Evolutionary conservation across 2,113 vertebrate genomes (phyloP).

Genomic region (Melospiza georgiana): DNA sequence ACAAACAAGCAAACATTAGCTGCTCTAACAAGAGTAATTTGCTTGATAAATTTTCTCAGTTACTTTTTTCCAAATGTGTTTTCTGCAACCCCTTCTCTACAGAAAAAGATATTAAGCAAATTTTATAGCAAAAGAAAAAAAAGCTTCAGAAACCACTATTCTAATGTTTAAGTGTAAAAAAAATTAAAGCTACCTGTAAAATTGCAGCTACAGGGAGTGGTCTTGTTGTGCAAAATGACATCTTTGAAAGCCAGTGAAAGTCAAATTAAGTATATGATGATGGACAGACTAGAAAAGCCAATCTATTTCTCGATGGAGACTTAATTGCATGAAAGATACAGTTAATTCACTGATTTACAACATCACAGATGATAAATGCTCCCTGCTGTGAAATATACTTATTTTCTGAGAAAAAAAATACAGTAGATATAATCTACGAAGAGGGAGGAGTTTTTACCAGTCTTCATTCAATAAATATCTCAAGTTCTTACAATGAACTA

Average conservation of each 20-base stretch:
- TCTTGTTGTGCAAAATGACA: neutral
- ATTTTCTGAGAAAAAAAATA: neutral
- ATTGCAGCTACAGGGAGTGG: neutral
- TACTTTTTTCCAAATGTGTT: neutral
- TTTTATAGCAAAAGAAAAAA: neutral
- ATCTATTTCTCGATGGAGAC: neutral
- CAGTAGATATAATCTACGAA: neutral
- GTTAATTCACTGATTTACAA: neutral
- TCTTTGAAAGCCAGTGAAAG: neutral
- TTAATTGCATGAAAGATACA: neutral
- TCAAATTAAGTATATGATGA: neutral
- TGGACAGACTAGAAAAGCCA: neutral
- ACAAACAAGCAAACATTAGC: neutral
- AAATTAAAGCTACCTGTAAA: neutral
- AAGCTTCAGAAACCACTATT: neutral
- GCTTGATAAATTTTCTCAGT: neutral
- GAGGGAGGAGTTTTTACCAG: neutral
- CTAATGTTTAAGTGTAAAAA: neutral
- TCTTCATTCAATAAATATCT: neutral
- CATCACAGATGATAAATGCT: neutral
- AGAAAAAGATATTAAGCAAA: neutral
- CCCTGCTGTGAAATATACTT: neutral
- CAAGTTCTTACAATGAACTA: neutral
- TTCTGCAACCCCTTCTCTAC: neutral
- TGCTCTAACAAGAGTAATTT: neutral